These are phyloP conservation scores for Epinephelus awoara DNA, from an alignment of 2,797 vertebrate species.

Conservation along the genomic window DNA sequence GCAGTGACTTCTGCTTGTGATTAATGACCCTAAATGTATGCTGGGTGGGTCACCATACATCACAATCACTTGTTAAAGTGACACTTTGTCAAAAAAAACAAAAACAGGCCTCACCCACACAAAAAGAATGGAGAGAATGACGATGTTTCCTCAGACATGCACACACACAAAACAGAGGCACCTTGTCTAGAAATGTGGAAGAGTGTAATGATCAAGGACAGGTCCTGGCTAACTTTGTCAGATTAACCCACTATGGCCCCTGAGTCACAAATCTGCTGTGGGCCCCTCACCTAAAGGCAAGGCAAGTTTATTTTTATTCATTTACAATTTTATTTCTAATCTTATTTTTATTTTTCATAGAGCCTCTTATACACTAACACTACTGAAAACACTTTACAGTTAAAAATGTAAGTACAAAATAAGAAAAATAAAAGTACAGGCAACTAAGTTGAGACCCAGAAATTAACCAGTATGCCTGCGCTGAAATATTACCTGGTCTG, in stretches of 20 bases:
- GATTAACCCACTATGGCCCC: not conserved
- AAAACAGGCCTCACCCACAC: too few relatives aligned
- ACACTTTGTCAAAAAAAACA: not conserved
- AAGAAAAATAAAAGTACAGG: too few relatives aligned
- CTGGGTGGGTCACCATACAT: constrained; percentile 9
- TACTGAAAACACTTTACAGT: too few relatives aligned
- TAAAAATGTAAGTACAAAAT: too few relatives aligned
- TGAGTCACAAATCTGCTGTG: not conserved
- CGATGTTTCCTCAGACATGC: constrained; percentile 1
- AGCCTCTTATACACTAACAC: too few relatives aligned
- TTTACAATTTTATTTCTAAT: too few relatives aligned
- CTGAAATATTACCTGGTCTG: too few relatives aligned
- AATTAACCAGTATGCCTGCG: too few relatives aligned
- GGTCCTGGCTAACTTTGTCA: not conserved
- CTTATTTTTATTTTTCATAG: too few relatives aligned
- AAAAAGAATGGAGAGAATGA: not conserved
- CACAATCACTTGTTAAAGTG: constrained; percentile 18
- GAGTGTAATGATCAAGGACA: not conserved
- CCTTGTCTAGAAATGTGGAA: not conserved
- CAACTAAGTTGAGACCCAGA: too few relatives aligned
- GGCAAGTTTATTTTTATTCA: too few relatives aligned
- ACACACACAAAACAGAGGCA: not conserved
- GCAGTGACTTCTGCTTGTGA: not conserved
- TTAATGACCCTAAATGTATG: not conserved
- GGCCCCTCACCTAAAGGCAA: not conserved